A percentile compares a stretch with the other conserved stretches of the same genome.
Evolutionary conservation across 2,888 invertebrate genomes (phyloP).

Genomic region (Xanthostigma xanthostigma): DNA sequence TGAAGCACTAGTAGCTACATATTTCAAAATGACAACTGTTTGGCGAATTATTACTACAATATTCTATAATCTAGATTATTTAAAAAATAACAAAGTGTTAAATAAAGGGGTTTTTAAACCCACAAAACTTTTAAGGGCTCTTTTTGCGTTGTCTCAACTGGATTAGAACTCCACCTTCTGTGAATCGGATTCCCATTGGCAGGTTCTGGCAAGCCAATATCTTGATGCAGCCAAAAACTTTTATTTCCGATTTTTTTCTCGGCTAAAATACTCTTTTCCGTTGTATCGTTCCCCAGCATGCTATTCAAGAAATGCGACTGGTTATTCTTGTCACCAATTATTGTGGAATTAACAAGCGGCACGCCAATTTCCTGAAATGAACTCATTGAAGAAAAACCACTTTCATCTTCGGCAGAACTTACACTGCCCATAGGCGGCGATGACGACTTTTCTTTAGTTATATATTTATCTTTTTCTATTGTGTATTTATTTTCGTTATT

Average conservation of each 20-base stretch:
- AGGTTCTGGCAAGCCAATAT: slow-evolving; percentile 7
- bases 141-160: slow-evolving; percentile 15
- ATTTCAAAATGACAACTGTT: too few relatives aligned
- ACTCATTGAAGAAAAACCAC: slow-evolving; percentile 73
- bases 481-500: too few relatives aligned
- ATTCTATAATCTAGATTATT: too few relatives aligned
- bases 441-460: slow-evolving; percentile 13
- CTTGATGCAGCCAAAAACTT: slow-evolving; percentile 7
- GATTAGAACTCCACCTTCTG: slow-evolving; percentile 24
- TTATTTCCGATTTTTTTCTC: slow-evolving; percentile 7
- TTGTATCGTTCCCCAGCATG: slow-evolving; percentile 18
- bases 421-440: slow-evolving; percentile 21
- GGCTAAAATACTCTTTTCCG: not conserved
- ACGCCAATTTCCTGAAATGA: slow-evolving; percentile 71
- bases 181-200: slow-evolving; percentile 15
- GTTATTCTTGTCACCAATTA: slow-evolving; percentile 19
- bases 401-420: slow-evolving; percentile 54
- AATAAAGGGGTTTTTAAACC: slow-evolving; percentile 17
- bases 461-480: too few relatives aligned
- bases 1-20: too few relatives aligned
- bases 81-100: not conserved
- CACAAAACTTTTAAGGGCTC: slow-evolving; percentile 22
- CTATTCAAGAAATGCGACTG: slow-evolving; percentile 18
- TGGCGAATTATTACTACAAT: too few relatives aligned
- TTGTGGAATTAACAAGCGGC: slow-evolving; percentile 31